phyloP scores from a whole-genome alignment of 2,113 vertebrate genomes.

The Chloropsis cyanopogon region DNA sequence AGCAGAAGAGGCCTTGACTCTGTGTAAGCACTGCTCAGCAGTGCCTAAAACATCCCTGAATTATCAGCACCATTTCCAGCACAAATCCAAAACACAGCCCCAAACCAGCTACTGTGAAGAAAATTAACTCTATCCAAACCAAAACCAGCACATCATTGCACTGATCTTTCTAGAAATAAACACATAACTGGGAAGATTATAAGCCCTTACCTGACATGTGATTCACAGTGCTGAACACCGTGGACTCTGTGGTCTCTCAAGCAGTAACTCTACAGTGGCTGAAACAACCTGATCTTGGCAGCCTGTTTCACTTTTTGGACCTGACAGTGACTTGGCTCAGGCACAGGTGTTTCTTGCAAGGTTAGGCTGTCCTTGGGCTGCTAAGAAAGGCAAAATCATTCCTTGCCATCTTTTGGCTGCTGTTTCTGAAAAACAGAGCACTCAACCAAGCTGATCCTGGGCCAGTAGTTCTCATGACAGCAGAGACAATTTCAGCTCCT shows the following conservation, averaged over 20 bases:
- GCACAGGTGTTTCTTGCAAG: not conserved
- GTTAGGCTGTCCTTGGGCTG: not conserved
- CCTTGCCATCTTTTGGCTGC: not conserved
- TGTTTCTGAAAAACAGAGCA: not conserved
- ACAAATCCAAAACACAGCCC: not conserved
- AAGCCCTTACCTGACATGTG: not conserved
- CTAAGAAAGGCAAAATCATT: not conserved
- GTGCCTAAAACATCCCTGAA: not conserved
- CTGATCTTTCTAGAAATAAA: not conserved
- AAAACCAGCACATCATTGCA: not conserved
- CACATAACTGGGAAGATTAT: not conserved
- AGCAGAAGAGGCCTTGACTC: not conserved
- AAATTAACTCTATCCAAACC: not conserved
- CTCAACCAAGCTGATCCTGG: not conserved
- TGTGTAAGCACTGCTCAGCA: not conserved
- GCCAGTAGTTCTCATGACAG: not conserved
- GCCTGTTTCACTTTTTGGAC: not conserved
- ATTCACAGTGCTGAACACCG: not conserved
- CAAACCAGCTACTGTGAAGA: not conserved
- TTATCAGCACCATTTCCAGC: not conserved
- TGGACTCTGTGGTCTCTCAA: not conserved
- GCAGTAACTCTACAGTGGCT: not conserved
- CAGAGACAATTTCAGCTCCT: not conserved
- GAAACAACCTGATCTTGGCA: not conserved
- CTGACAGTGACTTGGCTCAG: not conserved